phyloP scores from a whole-genome alignment of 1,140 invertebrate genomes.

The Apis cerana region DNA sequence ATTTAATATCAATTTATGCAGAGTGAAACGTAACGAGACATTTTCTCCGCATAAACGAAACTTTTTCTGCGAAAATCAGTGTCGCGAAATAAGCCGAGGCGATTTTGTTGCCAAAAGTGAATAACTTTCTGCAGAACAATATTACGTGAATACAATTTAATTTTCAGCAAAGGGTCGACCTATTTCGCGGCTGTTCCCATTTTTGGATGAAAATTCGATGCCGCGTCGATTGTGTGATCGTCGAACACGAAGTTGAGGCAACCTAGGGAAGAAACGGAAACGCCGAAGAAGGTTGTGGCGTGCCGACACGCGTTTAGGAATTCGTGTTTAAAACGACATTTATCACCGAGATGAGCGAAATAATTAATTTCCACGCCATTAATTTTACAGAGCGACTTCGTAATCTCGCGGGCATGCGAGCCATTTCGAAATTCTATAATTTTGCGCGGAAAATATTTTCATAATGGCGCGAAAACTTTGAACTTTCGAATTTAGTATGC shows the following conservation, averaged over 20 bases:
- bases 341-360: conserved; percentile 34
- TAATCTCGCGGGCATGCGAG: conserved; percentile 41
- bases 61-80: background rate
- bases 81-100: background rate
- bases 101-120: conserved; percentile 13
- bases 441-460: conserved; percentile 12
- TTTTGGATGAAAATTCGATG: background rate
- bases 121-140: background rate
- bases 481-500: accelerated
- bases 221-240: background rate
- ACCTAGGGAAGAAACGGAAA: no score
- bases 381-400: conserved; percentile 42
- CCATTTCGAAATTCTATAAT: conserved; percentile 47
- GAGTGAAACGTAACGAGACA: background rate
- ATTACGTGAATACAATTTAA: conserved; percentile 24
- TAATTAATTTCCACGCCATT: conserved; percentile 47
- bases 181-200: background rate
- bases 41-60: background rate
- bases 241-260: background rate
- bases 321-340: conserved; percentile 29
- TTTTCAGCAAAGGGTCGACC: background rate
- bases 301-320: background rate
- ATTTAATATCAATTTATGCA: no score
- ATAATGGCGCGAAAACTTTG: background rate
- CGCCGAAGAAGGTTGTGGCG: background rate